Conservation (phyloP, 1,140 invertebrate species). For the Meloidogyne exigua region DNA sequence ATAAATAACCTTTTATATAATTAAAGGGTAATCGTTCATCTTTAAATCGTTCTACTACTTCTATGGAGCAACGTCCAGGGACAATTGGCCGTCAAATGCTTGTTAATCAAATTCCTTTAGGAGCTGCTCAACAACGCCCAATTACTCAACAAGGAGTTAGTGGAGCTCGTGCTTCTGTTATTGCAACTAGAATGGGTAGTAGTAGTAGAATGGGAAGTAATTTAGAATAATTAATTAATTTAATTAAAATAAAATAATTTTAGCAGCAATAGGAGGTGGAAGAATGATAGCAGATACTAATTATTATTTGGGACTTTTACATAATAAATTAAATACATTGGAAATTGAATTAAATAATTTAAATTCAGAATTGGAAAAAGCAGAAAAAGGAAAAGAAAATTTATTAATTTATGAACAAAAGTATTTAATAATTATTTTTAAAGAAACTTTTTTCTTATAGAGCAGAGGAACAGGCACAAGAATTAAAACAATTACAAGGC, state of each 20-base stretch:
- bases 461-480: conserved; percentile 46
- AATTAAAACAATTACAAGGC: conserved; percentile 41
- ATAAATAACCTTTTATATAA: too few relatives aligned
- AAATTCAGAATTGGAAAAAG: conserved; percentile 30
- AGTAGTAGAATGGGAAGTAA: not conserved
- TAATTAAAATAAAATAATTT: conserved; percentile 23
- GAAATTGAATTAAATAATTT: conserved; percentile 33
- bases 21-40: conserved; percentile 21
- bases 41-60: conserved; percentile 2
- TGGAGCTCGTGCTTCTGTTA: conserved; percentile 12
- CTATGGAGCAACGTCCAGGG: not conserved
- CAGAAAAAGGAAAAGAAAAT: conserved; percentile 35
- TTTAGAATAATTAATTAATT: not conserved
- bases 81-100: conserved; percentile 16
- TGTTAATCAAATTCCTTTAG: not conserved
- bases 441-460: conserved; percentile 7
- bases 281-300: conserved; percentile 35
- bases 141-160: conserved; percentile 42
- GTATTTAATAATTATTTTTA: conserved; percentile 7
- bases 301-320: conserved; percentile 43
- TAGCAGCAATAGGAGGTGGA: conserved; percentile 34
- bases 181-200: conserved; percentile 20
- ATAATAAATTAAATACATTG: conserved; percentile 37
- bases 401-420: conserved; percentile 42
- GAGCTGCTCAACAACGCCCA: conserved; percentile 18